A percentile compares a stretch with the other conserved stretches of the same genome.
Evolutionary conservation across 2,113 vertebrate genomes (phyloP).

Genomic region (Condylura cristata): DNA sequence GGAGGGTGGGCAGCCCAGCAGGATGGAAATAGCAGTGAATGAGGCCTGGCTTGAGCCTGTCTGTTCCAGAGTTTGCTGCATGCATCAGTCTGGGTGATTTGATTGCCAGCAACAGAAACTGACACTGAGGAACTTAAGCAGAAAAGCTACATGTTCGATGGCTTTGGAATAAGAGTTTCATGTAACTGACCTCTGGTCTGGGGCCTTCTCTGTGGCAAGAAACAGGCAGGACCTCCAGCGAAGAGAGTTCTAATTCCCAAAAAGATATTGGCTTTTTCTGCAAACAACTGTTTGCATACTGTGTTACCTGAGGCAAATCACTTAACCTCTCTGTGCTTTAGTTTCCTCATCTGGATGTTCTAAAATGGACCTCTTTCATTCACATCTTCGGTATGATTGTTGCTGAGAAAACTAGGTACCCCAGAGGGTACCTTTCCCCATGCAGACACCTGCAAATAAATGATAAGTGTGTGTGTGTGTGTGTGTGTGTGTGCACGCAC

Average conservation of each 20-base stretch:
- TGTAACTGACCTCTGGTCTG: background rate
- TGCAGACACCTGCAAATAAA: background rate
- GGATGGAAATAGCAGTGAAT: conserved; percentile 76
- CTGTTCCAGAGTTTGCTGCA: conserved; percentile 42
- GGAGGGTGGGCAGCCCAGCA: conserved; percentile 69
- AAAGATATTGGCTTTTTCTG: background rate
- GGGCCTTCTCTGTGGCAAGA: background rate
- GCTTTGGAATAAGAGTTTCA: background rate
- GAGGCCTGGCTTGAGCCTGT: conserved; percentile 59
- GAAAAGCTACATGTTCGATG: conserved; percentile 1
- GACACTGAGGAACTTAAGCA: background rate
- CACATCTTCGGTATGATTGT: background rate
- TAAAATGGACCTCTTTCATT: background rate
- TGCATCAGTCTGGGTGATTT: conserved; percentile 20
- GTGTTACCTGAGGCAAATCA: background rate
- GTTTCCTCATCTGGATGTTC: background rate
- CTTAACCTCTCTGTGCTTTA: background rate
- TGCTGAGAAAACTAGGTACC: background rate
- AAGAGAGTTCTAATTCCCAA: background rate
- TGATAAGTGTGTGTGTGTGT: background rate
- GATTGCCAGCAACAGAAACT: conserved; percentile 59
- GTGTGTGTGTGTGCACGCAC: too few relatives aligned
- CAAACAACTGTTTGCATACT: background rate
- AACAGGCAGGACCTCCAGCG: background rate
- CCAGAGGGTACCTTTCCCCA: background rate